Percentiles rank a stretch among this genome's conserved stretches.
These are phyloP conservation scores for Chionis minor DNA, from an alignment of 2,113 vertebrate genomes.

Conservation along the genomic window DNA sequence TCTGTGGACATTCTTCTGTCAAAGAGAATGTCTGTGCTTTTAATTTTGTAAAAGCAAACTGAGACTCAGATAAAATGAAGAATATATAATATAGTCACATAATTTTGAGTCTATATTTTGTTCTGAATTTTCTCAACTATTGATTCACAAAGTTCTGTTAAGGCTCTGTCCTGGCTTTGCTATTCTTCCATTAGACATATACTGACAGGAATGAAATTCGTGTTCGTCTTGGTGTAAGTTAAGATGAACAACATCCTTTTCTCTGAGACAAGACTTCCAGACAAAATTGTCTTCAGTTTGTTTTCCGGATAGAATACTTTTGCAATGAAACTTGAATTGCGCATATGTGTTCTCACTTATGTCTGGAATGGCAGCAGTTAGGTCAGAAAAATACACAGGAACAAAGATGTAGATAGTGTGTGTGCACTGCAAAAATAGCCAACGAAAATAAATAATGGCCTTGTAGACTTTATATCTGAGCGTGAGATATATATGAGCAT, in stretches of 20 bases:
- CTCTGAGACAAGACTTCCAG: not conserved
- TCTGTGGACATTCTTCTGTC: conserved; percentile 29
- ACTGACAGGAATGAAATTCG: not conserved
- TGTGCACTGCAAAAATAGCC: not conserved
- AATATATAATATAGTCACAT: not conserved
- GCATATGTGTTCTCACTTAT: not conserved
- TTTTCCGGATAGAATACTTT: not conserved
- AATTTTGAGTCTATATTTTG: not conserved
- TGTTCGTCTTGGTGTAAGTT: not conserved
- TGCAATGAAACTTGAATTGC: not conserved
- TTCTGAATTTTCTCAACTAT: not conserved
- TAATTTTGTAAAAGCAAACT: conserved; percentile 36
- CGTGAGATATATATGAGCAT: not conserved
- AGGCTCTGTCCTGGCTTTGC: not conserved
- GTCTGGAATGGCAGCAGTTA: not conserved
- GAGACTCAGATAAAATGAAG: conserved; percentile 17
- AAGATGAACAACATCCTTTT: not conserved
- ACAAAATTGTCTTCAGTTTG: not conserved
- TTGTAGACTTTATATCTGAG: not conserved
- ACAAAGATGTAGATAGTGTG: not conserved
- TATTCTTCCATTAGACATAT: not conserved
- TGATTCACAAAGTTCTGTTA: not conserved
- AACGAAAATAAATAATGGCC: not conserved
- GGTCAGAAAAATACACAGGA: not conserved
- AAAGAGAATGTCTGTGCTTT: not conserved